These are phyloP conservation scores for Mugil cephalus DNA, from an alignment of 2,113 vertebrate genomes.

Conservation along the genomic window DNA sequence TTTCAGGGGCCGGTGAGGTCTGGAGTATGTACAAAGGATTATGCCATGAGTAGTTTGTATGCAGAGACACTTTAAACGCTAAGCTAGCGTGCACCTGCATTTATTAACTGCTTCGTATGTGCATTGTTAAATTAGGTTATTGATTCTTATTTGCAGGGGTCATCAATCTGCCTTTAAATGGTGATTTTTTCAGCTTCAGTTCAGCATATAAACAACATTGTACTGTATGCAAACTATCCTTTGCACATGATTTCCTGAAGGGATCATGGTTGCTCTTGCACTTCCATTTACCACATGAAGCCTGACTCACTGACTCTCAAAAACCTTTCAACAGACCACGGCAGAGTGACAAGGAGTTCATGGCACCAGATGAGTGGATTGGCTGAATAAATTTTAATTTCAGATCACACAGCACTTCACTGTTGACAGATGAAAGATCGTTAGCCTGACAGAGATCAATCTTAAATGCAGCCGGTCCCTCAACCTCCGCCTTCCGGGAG, in stretches of 20 bases:
- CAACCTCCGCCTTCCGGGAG: constrained; percentile 34
- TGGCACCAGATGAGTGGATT: constrained; percentile 55
- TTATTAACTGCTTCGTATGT: constrained; percentile 21
- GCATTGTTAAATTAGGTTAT: not conserved
- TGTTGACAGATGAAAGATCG: constrained; percentile 64
- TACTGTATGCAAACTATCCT: not conserved
- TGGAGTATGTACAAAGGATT: constrained; percentile 41
- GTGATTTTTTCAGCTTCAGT: too few species aligned
- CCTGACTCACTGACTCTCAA: constrained; percentile 33
- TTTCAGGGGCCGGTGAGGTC: constrained; percentile 43
- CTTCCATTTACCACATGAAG: constrained; percentile 14
- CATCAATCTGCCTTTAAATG: too few species aligned
- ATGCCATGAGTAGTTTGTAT: constrained; percentile 53
- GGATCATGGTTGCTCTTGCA: not conserved
- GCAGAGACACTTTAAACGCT: constrained; percentile 57
- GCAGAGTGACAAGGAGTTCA: constrained; percentile 29
- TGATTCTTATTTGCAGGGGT: not conserved
- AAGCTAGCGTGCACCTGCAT: constrained; percentile 58
- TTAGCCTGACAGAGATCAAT: constrained; percentile 53
- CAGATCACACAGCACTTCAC: constrained; percentile 70
- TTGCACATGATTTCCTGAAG: constrained; percentile 21
- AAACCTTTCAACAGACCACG: constrained; percentile 37
- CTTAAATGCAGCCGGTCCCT: constrained; percentile 35
- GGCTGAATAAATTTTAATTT: constrained; percentile 69
- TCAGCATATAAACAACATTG: too few species aligned